These are phyloP conservation scores for Zootermopsis nevadensis DNA, from an alignment of 2,888 invertebrate genomes.

Conservation along the genomic window DNA sequence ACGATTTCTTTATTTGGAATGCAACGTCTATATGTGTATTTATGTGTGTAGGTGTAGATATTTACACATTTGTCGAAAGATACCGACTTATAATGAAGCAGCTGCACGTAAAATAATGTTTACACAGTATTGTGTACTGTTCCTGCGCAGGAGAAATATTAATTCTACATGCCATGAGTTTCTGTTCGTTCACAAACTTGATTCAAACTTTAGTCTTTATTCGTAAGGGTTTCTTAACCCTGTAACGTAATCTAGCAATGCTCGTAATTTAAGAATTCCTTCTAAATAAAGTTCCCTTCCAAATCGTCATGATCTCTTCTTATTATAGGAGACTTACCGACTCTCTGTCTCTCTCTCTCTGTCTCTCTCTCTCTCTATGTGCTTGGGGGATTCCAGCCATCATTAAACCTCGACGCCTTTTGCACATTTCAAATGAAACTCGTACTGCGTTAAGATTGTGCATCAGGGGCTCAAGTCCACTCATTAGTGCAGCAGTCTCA, in stretches of 20 bases:
- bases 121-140: too few species aligned
- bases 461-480: background rate
- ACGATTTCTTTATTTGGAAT: too few species aligned
- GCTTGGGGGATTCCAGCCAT: slow-evolving; percentile 23
- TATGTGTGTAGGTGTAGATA: too few species aligned
- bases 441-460: background rate
- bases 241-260: background rate
- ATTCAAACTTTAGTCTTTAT: background rate
- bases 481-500: background rate
- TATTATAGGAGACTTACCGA: slow-evolving; percentile 10
- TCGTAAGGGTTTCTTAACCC: background rate
- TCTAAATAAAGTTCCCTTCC: slow-evolving; percentile 16
- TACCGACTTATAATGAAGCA: too few species aligned
- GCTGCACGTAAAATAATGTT: too few species aligned
- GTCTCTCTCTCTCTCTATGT: slow-evolving; percentile 8
- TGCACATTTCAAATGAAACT: slow-evolving; percentile 34
- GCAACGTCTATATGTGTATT: too few species aligned
- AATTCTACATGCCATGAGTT: background rate
- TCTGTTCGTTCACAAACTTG: background rate
- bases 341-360: background rate
- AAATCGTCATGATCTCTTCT: slow-evolving; percentile 5
- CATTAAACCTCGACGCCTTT: slow-evolving; percentile 42
- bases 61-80: too few species aligned
- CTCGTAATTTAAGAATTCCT: slow-evolving; percentile 4
- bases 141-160: too few species aligned